Base-by-base conservation (phyloP, 2,888 invertebrate species). In the Cepaea hortensis region DNA sequence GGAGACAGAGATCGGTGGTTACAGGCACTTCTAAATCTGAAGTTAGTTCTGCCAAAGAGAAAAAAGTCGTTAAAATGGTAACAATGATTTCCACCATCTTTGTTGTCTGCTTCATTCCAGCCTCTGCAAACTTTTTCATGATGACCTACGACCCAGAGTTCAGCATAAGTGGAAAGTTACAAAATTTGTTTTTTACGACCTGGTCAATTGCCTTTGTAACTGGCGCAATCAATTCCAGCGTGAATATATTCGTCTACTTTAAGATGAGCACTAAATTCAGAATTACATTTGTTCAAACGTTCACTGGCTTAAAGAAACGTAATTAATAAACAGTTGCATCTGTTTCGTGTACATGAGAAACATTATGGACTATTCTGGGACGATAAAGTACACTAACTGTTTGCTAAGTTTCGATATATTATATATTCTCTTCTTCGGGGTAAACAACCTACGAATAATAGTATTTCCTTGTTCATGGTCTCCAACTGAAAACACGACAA, bases 241-340 rank as follows among this genome's bases (percentile, higher is more conserved):
- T 77, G 3, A 77, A 77, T 13, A 77, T 77, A 6, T 61, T 77
- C 23, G 77, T 77, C 5, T 77, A 77, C 55, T 55, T 77, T 13
- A 77, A 77, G 6, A 77, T 77, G 77, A 77, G 77, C n/a, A 77
- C 77, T 20, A 77, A 77, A 55, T 77, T 55, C 55, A 77, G 77
- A 23, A n/a, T 61, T 48, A 77, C 77, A 7, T 61, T 77, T 3
- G 15, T 61, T 55, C 9, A 77, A 61, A 77, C 23, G 13, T 77
- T 77, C 55, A 9, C 11, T 11, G 18, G 77, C 0, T 68, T 68
- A 11, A 77, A 23, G n/a, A 55, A 61, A n/a, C n/a, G 23, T 55
- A 20, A 18, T 9, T 75, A 75, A 75, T 50, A 9, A 55, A 55
- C 11, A 35, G 35, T 35, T 35, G 35, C 35, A 35, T 35, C 35